Evolutionary conservation across 2,888 invertebrate genomes (phyloP), one percentile per base, ranked within the genome.

Genomic region (Drosophila atripex): DNA sequence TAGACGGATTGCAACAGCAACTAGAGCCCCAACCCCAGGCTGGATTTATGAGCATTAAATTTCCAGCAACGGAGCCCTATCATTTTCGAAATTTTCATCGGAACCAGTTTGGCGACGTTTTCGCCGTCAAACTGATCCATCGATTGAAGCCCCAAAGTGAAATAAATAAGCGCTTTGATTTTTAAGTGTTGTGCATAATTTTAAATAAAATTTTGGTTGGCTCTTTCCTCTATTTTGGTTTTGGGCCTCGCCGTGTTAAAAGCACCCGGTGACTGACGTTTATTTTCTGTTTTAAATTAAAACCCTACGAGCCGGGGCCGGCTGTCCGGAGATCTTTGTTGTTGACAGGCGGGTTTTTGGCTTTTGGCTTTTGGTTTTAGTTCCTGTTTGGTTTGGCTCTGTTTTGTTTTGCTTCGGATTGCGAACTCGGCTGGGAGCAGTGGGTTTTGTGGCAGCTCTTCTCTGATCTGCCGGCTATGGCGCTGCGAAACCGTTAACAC

Each of bases 401-500:
- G 53, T 55, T 47, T 41, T 23, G 38, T 38, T 25, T 70, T 52
- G 18, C 45, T 58, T 39, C 16, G 50, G 68, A 65, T 72, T 76
- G 77, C 80, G 54, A 83, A 77, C 71, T 68, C 64, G 32, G 32
- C n/a, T 32, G 43, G 68, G n/a, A 43, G 54, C 25, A n/a, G 32
- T 65, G 65, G 46, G 30, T 52, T 46, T 56, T 32, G 35, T 52
- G 52, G 38, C 30, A n/a, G 39, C 32, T 45, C 18, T 23, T 41
- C 52, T 57, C 35, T 75, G 69, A 71, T 69, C 54, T 72, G 78
- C 59, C 71, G 75, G 60, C 55, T 46, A 35, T 75, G 78, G 76
- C 78, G 84, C 89, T 78, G 80, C 77, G 77, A 88, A 87, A 89
- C 89, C 90, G 89, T 89, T 89, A 89, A 80, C 85, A 87, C 76